phyloP scores from a whole-genome alignment of 2,888 invertebrate species.

The Agrotis clavis region DNA sequence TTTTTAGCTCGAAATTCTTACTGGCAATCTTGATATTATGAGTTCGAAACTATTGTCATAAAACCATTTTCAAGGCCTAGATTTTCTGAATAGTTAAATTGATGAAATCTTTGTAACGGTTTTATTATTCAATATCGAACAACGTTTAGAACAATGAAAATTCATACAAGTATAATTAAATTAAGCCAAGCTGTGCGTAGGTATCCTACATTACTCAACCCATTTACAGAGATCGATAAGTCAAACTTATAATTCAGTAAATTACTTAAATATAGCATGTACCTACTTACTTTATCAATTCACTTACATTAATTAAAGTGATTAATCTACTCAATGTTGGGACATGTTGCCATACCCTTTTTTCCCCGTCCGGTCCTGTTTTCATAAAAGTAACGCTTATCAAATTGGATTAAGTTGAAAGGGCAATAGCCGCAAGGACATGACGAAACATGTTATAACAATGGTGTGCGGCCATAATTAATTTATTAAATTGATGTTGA shows the following conservation, averaged over 20 bases:
- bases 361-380: slow-evolving; percentile 67
- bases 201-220: background rate
- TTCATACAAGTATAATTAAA: too few relatives aligned
- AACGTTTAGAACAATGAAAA: too few relatives aligned
- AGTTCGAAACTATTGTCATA: background rate
- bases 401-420: slow-evolving; percentile 73
- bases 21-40: slow-evolving; percentile 6
- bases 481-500: slow-evolving; percentile 53
- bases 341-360: slow-evolving; percentile 65
- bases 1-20: background rate
- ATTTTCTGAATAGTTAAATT: background rate
- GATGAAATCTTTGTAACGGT: background rate
- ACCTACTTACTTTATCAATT: slow-evolving; percentile 35
- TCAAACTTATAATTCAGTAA: slow-evolving; percentile 20
- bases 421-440: slow-evolving; percentile 69
- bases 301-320: slow-evolving; percentile 58
- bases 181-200: too few relatives aligned
- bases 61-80: background rate
- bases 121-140: background rate
- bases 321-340: slow-evolving; percentile 59
- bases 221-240: slow-evolving; percentile 22
- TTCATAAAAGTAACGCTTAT: slow-evolving; percentile 72
- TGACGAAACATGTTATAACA: slow-evolving; percentile 61
- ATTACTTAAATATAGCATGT: slow-evolving; percentile 22
- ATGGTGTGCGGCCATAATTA: slow-evolving; percentile 57